Percentiles rank a stretch among this genome's conserved stretches.
Evolutionary conservation across 2,113 vertebrate genomes (phyloP).

Genomic region (Pagrus major): DNA sequence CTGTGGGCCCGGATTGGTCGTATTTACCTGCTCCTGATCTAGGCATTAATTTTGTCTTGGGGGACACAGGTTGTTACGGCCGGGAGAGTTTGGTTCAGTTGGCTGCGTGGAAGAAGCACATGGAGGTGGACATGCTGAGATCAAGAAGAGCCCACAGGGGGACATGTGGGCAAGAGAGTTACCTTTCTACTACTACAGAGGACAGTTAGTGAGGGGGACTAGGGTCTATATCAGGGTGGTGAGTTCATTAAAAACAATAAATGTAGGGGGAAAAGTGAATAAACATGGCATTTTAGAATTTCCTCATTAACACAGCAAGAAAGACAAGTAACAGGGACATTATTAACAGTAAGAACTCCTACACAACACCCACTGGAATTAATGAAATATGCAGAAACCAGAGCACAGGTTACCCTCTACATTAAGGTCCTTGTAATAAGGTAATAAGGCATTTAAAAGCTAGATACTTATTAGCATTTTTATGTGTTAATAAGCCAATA

Average conservation of each 20-base stretch:
- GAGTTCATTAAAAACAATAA: constrained; percentile 7
- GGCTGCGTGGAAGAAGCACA: constrained; percentile 85
- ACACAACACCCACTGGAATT: not conserved
- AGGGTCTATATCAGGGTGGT: not conserved
- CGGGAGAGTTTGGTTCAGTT: constrained; percentile 82
- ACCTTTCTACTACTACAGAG: constrained; percentile 25
- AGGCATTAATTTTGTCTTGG: constrained; percentile 88
- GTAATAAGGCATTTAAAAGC: too few relatives aligned
- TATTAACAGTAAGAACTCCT: not conserved
- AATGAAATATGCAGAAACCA: not conserved
- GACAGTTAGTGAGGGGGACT: constrained; percentile 10
- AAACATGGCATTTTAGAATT: not conserved
- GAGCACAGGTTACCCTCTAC: too few relatives aligned
- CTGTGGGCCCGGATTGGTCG: constrained; percentile 39
- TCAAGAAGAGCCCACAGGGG: constrained; percentile 55
- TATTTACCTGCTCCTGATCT: constrained; percentile 86
- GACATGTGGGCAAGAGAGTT: constrained; percentile 39
- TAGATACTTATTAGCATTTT: too few relatives aligned
- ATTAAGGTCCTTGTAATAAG: too few relatives aligned
- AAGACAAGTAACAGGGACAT: not conserved
- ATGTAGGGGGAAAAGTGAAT: not conserved
- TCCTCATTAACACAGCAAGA: not conserved
- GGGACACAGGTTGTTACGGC: constrained; percentile 77
- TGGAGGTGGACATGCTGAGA: constrained; percentile 72
- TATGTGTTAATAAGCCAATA: too few relatives aligned